Conservation (phyloP, 1,140 invertebrate genomes). For the Eupristina koningsbergeri region DNA sequence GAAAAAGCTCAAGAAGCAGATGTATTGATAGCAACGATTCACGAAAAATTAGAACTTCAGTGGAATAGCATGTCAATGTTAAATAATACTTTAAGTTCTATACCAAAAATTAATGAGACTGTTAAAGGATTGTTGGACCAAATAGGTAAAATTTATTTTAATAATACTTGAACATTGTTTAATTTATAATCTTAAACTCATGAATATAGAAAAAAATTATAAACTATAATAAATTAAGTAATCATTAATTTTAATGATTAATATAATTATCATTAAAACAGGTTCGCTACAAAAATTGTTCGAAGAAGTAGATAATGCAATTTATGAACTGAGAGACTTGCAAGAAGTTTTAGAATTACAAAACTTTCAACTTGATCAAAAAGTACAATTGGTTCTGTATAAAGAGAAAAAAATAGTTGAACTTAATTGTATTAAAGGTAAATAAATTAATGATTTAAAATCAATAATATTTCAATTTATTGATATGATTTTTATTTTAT, state of each 20-base stretch:
- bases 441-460: slow-evolving; percentile 27
- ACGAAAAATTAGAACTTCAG: slow-evolving; percentile 74
- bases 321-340: slow-evolving; percentile 78
- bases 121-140: slow-evolving; percentile 76
- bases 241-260: background rate
- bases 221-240: too few relatives aligned
- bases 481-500: slow-evolving; percentile 54
- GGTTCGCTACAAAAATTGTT: slow-evolving; percentile 77
- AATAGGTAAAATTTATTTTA: slow-evolving; percentile 70
- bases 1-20: slow-evolving; percentile 76
- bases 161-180: background rate
- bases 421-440: slow-evolving; percentile 76
- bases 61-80: slow-evolving; percentile 74
- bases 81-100: slow-evolving; percentile 72
- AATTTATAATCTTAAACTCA: too few relatives aligned
- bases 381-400: slow-evolving; percentile 78
- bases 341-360: slow-evolving; percentile 79
- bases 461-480: slow-evolving; percentile 23
- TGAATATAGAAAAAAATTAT: too few relatives aligned
- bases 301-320: slow-evolving; percentile 77
- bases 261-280: slow-evolving; percentile 59
- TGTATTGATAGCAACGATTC: slow-evolving; percentile 73
- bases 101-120: slow-evolving; percentile 76
- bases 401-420: slow-evolving; percentile 78
- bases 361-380: slow-evolving; percentile 77